Percentiles rank a stretch among this genome's conserved stretches.
These are phyloP conservation scores for Myripristis murdjan DNA, from an alignment of 2,797 vertebrate species.

Conservation along the genomic window DNA sequence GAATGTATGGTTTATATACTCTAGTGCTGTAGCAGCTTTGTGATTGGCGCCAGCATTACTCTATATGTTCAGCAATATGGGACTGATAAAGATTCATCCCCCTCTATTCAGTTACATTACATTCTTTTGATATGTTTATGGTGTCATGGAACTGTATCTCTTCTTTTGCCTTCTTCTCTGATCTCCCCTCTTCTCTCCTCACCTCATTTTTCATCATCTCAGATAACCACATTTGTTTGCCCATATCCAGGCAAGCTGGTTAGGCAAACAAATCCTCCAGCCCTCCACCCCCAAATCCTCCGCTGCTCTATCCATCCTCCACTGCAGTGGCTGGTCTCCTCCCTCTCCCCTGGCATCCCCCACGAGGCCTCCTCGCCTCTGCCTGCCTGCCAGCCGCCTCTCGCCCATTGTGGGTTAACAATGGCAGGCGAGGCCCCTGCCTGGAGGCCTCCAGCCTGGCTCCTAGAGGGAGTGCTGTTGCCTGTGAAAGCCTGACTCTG, in stretches of 20 bases:
- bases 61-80: slow-evolving; percentile 3
- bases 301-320: slow-evolving; percentile 14
- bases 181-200: slow-evolving; percentile 15
- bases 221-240: slow-evolving; percentile 2
- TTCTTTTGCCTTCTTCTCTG: slow-evolving; percentile 11
- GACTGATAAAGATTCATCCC: no score
- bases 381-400: slow-evolving; percentile 79
- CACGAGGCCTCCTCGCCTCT: slow-evolving; percentile 81
- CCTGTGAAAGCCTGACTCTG: slow-evolving; percentile 73
- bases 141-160: neutral
- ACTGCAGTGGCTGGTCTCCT: slow-evolving; percentile 23
- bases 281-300: neutral
- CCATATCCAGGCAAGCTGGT: neutral
- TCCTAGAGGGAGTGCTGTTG: slow-evolving; percentile 56
- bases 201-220: neutral
- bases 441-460: slow-evolving; percentile 76
- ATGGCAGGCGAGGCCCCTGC: slow-evolving; percentile 86
- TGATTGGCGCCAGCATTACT: slow-evolving; percentile 21
- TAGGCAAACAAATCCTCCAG: no score
- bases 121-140: slow-evolving; percentile 7
- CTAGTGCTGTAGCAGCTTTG: slow-evolving; percentile 38
- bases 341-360: slow-evolving; percentile 49
- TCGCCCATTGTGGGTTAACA: slow-evolving; percentile 85
- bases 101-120: neutral
- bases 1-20: neutral